Evolutionary conservation across 2,888 invertebrate species (phyloP).

Genomic region (Drosophila antonietae): DNA sequence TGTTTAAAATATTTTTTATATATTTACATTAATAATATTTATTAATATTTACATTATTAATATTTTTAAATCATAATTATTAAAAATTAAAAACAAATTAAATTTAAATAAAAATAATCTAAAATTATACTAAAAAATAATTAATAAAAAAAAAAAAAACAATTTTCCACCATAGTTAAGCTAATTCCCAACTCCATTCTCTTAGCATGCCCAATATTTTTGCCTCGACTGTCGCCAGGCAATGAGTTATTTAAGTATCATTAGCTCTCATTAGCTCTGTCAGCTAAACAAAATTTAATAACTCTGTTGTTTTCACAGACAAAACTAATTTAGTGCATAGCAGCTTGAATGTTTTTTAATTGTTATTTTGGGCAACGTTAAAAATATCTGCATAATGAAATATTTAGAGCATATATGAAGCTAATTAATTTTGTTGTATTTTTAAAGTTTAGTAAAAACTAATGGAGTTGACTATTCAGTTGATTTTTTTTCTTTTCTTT

Average conservation of each 20-base stretch:
- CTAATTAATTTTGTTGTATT: neutral
- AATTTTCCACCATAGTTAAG: too few species aligned
- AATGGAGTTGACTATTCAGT: neutral
- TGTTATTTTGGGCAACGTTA: neutral
- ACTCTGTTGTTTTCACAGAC: neutral
- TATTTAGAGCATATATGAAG: neutral
- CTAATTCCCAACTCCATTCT: neutral
- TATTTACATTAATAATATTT: too few species aligned
- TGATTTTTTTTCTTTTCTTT: neutral
- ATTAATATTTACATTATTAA: too few species aligned
- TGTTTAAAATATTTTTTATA: too few species aligned
- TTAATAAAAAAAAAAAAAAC: too few species aligned
- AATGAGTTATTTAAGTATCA: slow-evolving; percentile 1
- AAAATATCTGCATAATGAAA: neutral
- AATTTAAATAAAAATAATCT: too few species aligned
- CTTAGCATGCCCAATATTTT: neutral
- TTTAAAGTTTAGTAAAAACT: too few species aligned
- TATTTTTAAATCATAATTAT: too few species aligned
- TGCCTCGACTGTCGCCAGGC: neutral
- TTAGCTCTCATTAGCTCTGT: neutral
- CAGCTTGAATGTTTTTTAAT: neutral
- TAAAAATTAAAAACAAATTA: too few species aligned
- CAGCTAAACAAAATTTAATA: neutral
- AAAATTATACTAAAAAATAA: too few species aligned
- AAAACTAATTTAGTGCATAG: neutral